phyloP scores from a whole-genome alignment of 2,888 invertebrate genomes.

The Dusona sp. region DNA sequence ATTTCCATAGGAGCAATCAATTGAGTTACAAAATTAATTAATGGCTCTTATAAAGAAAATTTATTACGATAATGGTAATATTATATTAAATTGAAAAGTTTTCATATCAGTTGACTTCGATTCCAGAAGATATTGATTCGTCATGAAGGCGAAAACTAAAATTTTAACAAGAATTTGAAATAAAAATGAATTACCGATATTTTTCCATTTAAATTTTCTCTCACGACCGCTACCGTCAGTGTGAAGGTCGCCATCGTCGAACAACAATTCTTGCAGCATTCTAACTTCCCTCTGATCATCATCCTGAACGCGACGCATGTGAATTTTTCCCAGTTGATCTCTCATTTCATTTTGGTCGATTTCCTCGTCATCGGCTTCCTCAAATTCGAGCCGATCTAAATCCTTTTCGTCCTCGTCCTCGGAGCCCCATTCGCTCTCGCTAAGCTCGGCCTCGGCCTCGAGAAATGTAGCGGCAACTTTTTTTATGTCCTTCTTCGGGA shows the following conservation, averaged over 20 bases:
- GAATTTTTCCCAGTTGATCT: conserved; percentile 93
- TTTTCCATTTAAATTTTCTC: conserved; percentile 94
- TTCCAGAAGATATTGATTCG: too few species aligned
- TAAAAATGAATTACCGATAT: conserved; percentile 87
- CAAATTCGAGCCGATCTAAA: conserved; percentile 92
- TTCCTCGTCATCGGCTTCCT: conserved; percentile 93
- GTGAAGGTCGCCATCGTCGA: conserved; percentile 95
- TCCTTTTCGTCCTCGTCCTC: conserved; percentile 95
- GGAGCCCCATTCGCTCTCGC: conserved; percentile 95
- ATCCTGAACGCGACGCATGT: conserved; percentile 94
- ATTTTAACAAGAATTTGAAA: background rate
- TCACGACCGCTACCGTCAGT: conserved; percentile 91
- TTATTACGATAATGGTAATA: too few species aligned
- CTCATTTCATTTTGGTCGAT: conserved; percentile 92
- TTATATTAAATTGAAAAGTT: too few species aligned
- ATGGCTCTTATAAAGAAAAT: too few species aligned
- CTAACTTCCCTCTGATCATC: conserved; percentile 95
- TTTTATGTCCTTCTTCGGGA: conserved; percentile 81
- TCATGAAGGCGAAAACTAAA: too few species aligned
- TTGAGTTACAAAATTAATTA: too few species aligned
- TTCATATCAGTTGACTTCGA: too few species aligned
- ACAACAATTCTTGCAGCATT: conserved; percentile 93
- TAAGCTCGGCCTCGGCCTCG: conserved; percentile 96
- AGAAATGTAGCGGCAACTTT: conserved; percentile 90
- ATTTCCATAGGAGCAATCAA: too few species aligned